Evolutionary conservation across 2,888 invertebrate genomes (phyloP), one percentile per base, ranked within the genome.

Genomic region (Diaphora mendica): DNA sequence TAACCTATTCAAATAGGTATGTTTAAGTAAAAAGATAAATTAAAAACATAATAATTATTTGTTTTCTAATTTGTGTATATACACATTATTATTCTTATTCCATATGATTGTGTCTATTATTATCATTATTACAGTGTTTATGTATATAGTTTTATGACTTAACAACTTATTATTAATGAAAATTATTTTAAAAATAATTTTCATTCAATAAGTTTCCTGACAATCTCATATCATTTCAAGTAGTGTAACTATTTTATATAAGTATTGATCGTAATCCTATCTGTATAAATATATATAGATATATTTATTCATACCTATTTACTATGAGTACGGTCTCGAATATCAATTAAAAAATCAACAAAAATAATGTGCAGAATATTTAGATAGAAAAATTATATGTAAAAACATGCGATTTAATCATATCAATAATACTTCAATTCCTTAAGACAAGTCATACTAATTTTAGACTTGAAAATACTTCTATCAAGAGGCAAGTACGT

Each of bases 401-500:
- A 30, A 44, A 30, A 44, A 44, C 4, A 5, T 51, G 68, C 35
- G 68, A 33, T 15, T 15, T 13, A n/a, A n/a, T n/a, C n/a, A n/a
- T 11, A 23, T 30, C 20, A 68, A 13, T 64, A 42, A n/a, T 42
- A 42, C 13, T 15, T 62, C 59, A 62, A 62, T 62, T 62, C 59
- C 23, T 67, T 67, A 30, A 30, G 66, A 66, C 44, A 67, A 30
- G 9, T 30, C 20, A 11, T 23, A 62, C 15, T 62, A 26, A 62
- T 48, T 30, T 23, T 30, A 3, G 11, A 23, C 23, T 68, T 35
- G 20, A 20, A 64, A 35, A 68, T 23, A 68, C 26, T 4, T 17
- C 20, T 39, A 39, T 67, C 55, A 76, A 1, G 76, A 77, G 13
- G 73, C 39, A 66, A 84, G 65, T 51, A 90, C 75, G 79, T 93